A percentile compares a stretch with the other conserved stretches of the same genome.
These are phyloP conservation scores for Pachymerium ferrugineum DNA, from an alignment of 2,888 invertebrate genomes.

Conservation along the genomic window DNA sequence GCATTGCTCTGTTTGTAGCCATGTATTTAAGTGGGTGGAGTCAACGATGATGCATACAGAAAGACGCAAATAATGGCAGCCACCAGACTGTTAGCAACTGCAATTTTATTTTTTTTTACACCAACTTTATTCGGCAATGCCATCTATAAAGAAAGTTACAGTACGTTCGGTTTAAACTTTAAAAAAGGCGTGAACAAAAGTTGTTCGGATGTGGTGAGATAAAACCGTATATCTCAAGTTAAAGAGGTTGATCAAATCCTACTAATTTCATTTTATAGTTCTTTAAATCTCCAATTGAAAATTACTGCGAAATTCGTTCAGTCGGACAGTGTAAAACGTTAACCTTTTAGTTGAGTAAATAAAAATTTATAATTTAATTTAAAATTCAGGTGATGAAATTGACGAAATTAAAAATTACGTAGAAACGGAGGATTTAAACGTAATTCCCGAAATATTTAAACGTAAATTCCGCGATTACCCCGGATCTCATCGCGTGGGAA, in stretches of 20 bases:
- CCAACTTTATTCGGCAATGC: no score
- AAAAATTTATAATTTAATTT: background rate
- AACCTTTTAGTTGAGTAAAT: background rate
- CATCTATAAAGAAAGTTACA: no score
- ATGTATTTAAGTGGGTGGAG: no score
- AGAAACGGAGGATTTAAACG: background rate
- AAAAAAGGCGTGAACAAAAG: background rate
- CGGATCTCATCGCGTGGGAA: no score
- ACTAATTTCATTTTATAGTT: background rate
- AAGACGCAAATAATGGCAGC: no score
- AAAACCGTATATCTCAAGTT: background rate
- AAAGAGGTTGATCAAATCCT: background rate
- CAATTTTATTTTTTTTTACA: no score
- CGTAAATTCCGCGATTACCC: background rate
- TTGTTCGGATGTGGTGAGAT: background rate
- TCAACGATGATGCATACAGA: no score
- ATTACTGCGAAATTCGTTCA: background rate
- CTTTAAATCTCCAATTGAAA: background rate
- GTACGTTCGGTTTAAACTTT: background rate
- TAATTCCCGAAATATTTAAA: background rate
- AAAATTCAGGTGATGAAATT: background rate
- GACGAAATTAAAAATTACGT: background rate
- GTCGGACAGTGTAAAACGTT: background rate
- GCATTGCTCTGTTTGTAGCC: no score
- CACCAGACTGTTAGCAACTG: no score